Conservation (phyloP, 2,113 vertebrate species). For the Hucho hucho region DNA sequence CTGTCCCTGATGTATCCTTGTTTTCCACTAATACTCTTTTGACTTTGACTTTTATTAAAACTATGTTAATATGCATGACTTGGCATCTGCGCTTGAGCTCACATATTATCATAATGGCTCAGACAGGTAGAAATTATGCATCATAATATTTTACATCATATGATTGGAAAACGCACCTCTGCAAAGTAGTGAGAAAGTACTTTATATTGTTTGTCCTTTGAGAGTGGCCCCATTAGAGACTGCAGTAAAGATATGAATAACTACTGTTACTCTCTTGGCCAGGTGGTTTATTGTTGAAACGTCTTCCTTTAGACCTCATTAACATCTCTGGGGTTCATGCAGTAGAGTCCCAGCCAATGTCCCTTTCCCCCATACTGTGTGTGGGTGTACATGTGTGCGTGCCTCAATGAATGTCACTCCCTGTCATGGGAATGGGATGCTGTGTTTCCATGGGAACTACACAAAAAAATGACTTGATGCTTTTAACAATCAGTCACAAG, state of each 20-base stretch:
- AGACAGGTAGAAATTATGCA: conserved; percentile 17
- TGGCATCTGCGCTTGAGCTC: conserved; percentile 1
- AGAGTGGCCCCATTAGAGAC: neutral
- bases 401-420: conserved; percentile 25
- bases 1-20: conserved; percentile 30
- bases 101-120: neutral
- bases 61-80: neutral
- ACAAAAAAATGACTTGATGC: conserved; percentile 22
- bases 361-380: neutral
- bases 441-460: conserved; percentile 66
- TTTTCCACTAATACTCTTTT: neutral
- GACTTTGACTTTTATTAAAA: conserved; percentile 35
- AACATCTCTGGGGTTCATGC: neutral
- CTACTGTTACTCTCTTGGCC: conserved; percentile 18
- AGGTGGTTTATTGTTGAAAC: conserved; percentile 3
- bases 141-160: conserved; percentile 7
- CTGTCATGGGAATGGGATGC: conserved; percentile 25
- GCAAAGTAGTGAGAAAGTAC: conserved; percentile 22
- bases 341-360: neutral
- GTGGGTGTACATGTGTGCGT: conserved; percentile 3
- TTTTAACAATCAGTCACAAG: conserved; percentile 30
- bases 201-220: conserved; percentile 23
- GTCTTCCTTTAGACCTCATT: neutral
- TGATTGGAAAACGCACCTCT: conserved; percentile 8
- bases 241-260: conserved; percentile 41